Evolutionary conservation across 2,113 vertebrate genomes (phyloP).

Genomic region (Entosphenus tridentatus): DNA sequence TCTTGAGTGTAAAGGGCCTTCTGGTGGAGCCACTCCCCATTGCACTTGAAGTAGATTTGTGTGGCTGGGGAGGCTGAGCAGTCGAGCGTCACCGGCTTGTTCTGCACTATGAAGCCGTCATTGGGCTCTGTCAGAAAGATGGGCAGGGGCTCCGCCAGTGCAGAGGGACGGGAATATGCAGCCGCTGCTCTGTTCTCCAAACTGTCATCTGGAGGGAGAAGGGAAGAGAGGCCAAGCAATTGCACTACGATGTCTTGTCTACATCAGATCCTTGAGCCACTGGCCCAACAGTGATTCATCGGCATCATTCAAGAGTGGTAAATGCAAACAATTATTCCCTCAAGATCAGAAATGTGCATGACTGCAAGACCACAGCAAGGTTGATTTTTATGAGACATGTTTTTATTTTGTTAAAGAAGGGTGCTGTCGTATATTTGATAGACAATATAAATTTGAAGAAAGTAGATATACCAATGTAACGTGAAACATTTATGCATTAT

Average conservation of each 20-base stretch:
- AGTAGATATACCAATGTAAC: too few species aligned
- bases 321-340: not conserved
- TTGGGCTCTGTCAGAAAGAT: not conserved
- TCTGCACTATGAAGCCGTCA: slow-evolving; percentile 3
- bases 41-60: slow-evolving; percentile 5
- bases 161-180: not conserved
- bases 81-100: not conserved
- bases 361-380: too few species aligned
- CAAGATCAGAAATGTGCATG: not conserved
- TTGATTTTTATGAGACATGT: too few species aligned
- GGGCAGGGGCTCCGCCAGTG: not conserved
- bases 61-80: slow-evolving; percentile 2
- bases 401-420: too few species aligned
- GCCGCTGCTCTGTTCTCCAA: not conserved
- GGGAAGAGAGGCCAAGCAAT: not conserved
- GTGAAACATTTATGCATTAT: too few species aligned
- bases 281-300: not conserved
- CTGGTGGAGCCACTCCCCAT: slow-evolving; percentile 4
- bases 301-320: not conserved
- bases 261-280: not conserved
- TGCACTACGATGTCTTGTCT: not conserved
- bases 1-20: slow-evolving; percentile 1
- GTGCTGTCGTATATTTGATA: too few species aligned
- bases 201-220: not conserved
- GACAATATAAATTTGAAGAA: too few species aligned